Conservation (phyloP, 2,888 invertebrate genomes). For the Lasioglossum vierecki region DNA sequence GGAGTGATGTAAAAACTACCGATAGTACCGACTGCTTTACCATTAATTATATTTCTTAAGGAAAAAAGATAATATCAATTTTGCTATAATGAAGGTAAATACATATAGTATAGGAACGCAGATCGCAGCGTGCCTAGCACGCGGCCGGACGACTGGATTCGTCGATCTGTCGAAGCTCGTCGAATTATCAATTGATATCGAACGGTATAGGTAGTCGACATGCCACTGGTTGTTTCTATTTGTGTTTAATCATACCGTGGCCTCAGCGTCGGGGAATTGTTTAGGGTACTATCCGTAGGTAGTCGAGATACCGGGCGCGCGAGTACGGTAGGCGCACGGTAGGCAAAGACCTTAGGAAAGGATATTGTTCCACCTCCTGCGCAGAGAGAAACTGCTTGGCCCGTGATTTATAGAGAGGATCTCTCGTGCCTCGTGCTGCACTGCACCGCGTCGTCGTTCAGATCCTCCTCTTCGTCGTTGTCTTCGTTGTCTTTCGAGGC, state of each 20-base stretch:
- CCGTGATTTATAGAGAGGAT: slow-evolving; percentile 70
- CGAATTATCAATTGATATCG: slow-evolving; percentile 21
- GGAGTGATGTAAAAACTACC: no score
- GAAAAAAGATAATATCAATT: no score
- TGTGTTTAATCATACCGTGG: slow-evolving; percentile 48
- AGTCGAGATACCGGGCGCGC: slow-evolving; percentile 25
- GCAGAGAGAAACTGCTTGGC: slow-evolving; percentile 67
- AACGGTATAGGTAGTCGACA: not conserved
- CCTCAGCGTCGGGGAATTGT: slow-evolving; percentile 30
- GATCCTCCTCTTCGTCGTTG: slow-evolving; percentile 65
- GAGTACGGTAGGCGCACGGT: slow-evolving; percentile 61
- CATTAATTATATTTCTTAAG: no score
- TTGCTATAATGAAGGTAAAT: no score
- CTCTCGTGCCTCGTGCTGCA: slow-evolving; percentile 55
- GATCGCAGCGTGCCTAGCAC: no score
- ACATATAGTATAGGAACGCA: no score
- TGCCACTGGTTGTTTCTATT: slow-evolving; percentile 39
- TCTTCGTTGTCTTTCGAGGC: slow-evolving; percentile 61
- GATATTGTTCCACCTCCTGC: slow-evolving; percentile 72
- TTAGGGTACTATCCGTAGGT: slow-evolving; percentile 32
- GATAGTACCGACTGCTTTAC: no score
- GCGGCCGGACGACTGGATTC: not conserved
- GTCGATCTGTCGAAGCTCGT: not conserved
- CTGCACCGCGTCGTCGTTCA: slow-evolving; percentile 49
- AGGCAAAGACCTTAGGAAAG: slow-evolving; percentile 65